These are phyloP conservation scores for Palloptera scutellata DNA, from an alignment of 2,888 invertebrate species.

Conservation along the genomic window DNA sequence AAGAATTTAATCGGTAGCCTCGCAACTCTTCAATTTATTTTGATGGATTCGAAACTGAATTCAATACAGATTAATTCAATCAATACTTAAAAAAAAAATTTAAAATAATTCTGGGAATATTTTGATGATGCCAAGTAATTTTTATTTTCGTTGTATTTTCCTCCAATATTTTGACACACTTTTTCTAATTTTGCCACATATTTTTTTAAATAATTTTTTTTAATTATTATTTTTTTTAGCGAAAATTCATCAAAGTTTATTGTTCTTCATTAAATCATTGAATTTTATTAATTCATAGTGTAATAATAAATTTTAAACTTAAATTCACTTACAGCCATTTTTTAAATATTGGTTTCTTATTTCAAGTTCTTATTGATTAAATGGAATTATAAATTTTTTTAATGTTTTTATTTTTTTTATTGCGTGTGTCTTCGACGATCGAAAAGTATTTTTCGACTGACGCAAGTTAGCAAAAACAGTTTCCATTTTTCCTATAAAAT, in stretches of 20 bases:
- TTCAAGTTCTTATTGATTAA: background rate
- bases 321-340: background rate
- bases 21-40: too few relatives aligned
- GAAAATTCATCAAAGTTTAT: too few relatives aligned
- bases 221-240: too few relatives aligned
- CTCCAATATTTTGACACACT: too few relatives aligned
- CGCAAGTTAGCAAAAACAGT: constrained; percentile 52
- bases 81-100: constrained; percentile 4
- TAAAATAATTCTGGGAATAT: constrained; percentile 2
- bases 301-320: background rate
- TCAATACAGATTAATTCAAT: too few relatives aligned
- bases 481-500: constrained; percentile 54
- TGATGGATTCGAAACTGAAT: too few relatives aligned
- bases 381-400: constrained; percentile 23
- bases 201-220: too few relatives aligned
- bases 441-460: constrained; percentile 58
- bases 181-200: too few relatives aligned
- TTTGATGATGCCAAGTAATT: too few relatives aligned
- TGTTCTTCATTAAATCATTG: background rate
- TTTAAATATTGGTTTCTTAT: constrained; percentile 32
- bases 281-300: constrained; percentile 2
- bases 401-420: too few relatives aligned
- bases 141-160: too few relatives aligned
- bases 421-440: constrained; percentile 52
- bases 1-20: too few relatives aligned